A percentile compares a stretch with the other conserved stretches of the same genome.
Evolutionary conservation across 2,113 vertebrate genomes (phyloP).

Genomic region (Synchiropus splendidus): DNA sequence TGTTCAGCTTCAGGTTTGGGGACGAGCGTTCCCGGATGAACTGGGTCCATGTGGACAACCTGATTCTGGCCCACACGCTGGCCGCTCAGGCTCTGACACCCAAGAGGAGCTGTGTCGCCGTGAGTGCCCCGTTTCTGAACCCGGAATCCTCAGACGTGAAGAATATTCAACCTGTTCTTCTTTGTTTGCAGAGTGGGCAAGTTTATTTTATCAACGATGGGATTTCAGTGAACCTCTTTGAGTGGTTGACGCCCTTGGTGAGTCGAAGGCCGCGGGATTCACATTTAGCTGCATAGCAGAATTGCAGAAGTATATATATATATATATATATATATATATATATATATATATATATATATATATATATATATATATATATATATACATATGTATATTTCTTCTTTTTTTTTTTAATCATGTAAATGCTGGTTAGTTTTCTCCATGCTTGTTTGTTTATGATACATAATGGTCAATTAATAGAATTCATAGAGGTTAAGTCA

Average conservation of each 20-base stretch:
- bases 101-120: constrained; percentile 70
- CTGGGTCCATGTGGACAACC: constrained; percentile 86
- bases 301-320: no score
- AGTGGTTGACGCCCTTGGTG: constrained; percentile 86
- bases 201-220: constrained; percentile 90
- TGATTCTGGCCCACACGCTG: constrained; percentile 77
- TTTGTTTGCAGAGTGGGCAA: constrained; percentile 77
- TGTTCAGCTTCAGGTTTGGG: constrained; percentile 81
- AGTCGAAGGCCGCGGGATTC: constrained; percentile 32
- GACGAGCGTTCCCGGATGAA: constrained; percentile 75
- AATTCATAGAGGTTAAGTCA: no score
- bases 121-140: constrained; percentile 58
- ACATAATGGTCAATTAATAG: no score
- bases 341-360: no score
- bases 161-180: background rate
- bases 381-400: no score
- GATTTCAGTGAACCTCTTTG: constrained; percentile 79
- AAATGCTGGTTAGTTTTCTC: no score
- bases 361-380: no score
- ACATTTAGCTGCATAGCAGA: no score
- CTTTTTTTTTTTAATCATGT: no score
- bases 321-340: no score
- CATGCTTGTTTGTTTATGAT: no score
- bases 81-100: constrained; percentile 76
- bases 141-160: background rate